These are phyloP conservation scores for Epizoanthus scotinus DNA, from an alignment of 92 coral and sea anemone genomes.

Conservation along the genomic window DNA sequence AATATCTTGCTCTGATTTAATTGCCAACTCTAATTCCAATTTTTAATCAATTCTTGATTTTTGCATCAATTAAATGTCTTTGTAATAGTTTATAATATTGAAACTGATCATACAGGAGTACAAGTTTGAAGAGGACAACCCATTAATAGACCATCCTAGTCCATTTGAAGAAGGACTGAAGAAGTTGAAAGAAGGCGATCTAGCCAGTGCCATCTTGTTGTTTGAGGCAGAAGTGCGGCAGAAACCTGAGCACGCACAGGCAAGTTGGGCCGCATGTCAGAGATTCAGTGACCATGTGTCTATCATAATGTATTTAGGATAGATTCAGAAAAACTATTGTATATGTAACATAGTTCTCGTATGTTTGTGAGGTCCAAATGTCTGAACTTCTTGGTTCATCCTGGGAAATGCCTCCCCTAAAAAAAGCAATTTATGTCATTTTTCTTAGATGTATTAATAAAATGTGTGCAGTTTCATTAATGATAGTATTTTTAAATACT, in stretches of 20 bases:
- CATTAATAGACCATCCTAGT: conserved; percentile 85
- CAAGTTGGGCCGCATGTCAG: neutral
- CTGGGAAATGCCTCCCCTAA: too few relatives aligned
- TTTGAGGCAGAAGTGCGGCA: conserved; percentile 97
- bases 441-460: too few relatives aligned
- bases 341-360: too few relatives aligned
- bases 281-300: too few relatives aligned
- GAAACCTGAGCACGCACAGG: conserved; percentile 94
- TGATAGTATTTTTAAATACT: too few relatives aligned
- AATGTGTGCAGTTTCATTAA: too few relatives aligned
- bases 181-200: conserved; percentile 91
- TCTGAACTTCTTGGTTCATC: too few relatives aligned
- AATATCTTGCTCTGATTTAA: too few relatives aligned
- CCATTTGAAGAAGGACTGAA: conserved; percentile 97
- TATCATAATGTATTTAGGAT: too few relatives aligned
- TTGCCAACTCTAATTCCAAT: neutral
- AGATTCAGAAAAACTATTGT: too few relatives aligned
- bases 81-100: neutral
- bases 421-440: too few relatives aligned
- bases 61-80: neutral
- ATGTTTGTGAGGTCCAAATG: too few relatives aligned
- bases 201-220: conserved; percentile 87
- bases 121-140: conserved; percentile 93
- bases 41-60: neutral
- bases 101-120: conserved; percentile 59